Base-by-base conservation (phyloP, 2,888 invertebrate species). In the Xanthostigma xanthostigma region DNA sequence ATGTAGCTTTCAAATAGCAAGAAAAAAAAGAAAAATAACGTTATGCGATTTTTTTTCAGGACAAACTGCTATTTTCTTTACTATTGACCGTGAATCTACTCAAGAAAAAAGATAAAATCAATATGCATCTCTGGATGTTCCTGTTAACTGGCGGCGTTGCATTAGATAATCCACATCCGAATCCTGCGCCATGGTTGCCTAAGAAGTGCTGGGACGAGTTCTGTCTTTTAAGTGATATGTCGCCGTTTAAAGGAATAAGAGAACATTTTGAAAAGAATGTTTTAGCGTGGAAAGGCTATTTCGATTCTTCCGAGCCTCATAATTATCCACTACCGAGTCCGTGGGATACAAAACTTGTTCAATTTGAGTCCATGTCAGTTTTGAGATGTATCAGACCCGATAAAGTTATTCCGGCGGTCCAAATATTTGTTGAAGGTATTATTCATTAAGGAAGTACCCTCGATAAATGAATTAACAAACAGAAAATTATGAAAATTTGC, bases 51-150 rank as follows among this genome's bases (percentile, higher is more conserved):
- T n/a, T n/a, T n/a, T 62, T 58, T 9, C 60, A 88, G 78, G 92
- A 96, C 65, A 94, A 95, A 69, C 70, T 94, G 46, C 75, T 95
- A 45, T 94, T 94, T 68, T 89, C 88, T 9, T 67, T 91, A 50
- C 64, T 88, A 53, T 68, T 90, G 54, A 73, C 79, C 11, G 72
- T 87, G 36, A 89, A 90, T 59, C 68, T 84, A 68, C 65, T 76
- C 50, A 76, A 74, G 57, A 74, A 77, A 45, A 73, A 76, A 13
- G 69, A 73, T n/a, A 62, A 71, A 41, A 64, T 86, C 46, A 74
- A 79, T 51, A 63, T 72, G 38, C 58, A 69, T 0, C 82, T 91
- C 61, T 92, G 92, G 79, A 75, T 88, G 72, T 94, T 93, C 65
- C 67, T 95, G 14, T 62, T 95, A 54, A 92, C 89, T 0, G 93